These are phyloP conservation scores for Grapholita molesta DNA, from an alignment of 1,140 invertebrate genomes.

Conservation along the genomic window DNA sequence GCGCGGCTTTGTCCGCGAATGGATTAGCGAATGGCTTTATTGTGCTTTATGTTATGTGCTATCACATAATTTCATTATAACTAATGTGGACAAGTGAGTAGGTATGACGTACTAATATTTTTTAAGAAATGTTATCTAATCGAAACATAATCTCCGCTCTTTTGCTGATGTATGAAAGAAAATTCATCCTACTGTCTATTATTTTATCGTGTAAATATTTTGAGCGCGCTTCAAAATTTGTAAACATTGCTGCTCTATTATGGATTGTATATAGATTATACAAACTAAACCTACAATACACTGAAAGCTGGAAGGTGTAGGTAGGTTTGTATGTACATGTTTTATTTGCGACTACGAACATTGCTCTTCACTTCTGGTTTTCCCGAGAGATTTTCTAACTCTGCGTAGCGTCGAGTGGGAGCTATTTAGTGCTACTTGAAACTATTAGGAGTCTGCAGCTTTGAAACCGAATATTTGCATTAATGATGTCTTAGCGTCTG, in stretches of 20 bases:
- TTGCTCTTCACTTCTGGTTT: background rate
- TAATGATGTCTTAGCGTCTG: no score
- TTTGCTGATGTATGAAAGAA: slow-evolving; percentile 1
- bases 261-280: background rate
- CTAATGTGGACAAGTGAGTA: background rate
- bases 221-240: slow-evolving; percentile 4
- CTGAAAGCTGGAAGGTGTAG: background rate
- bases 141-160: background rate
- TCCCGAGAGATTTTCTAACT: background rate
- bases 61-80: slow-evolving; percentile 11
- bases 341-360: background rate
- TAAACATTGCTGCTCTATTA: slow-evolving; percentile 2
- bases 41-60: background rate
- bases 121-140: background rate
- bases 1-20: slow-evolving; percentile 8
- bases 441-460: no score
- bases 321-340: no score
- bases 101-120: no score
- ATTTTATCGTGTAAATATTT: slow-evolving; percentile 14
- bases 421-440: no score
- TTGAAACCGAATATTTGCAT: no score
- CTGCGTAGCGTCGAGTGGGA: no score
- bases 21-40: background rate
- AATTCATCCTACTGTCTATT: background rate
- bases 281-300: background rate